Evolutionary conservation across 92 coral and sea anemone genomes (phyloP), one percentile per base, ranked within the genome.

Genomic region (Porites lobata): DNA sequence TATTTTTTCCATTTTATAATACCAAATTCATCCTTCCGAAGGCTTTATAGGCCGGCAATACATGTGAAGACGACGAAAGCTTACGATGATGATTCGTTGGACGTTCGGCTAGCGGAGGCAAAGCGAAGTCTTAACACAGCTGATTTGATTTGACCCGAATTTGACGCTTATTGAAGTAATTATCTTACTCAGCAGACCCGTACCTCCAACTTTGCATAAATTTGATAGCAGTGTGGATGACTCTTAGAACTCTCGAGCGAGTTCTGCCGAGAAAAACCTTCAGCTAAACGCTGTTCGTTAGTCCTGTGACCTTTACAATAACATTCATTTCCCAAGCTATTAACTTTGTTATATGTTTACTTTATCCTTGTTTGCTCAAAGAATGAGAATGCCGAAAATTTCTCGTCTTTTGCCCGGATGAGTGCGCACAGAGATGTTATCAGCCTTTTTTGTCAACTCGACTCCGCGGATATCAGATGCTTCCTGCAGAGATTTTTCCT

Each of bases 311-410:
- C 8, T 56, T 56, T 61, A 8, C 58, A 32, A 14, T 19, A 82
- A 82, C 11, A 47, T 29, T 82, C 61, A 17, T 15, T 74, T 74
- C 54, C 15, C 19, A 22, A 57, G 50, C 77, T 56, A 56, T 69
- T 69, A 54, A 70, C 64, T 14, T 26, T 8, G 17, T 56, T 57
- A 50, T 26, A 78, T 18, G 76, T 82, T 38, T 82, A 29, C 43
- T 13, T 82, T 29, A 82, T 51, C 65, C 43, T 17, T 79, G 83
- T 79, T 64, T 79, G 64, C 83, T 63, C 38, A 29, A 57, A 54
- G 7, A 24, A 68, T n/a, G 68, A 82, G 86, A 82, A 82, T 82
- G 69, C 75, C 8, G 71, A 82, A 70, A 57, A 82, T 82, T 69
- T 17, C 43, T 14, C 19, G 18, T 29, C 47, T 69, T 66, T 67